These are phyloP conservation scores for Semaprochilodus insignis DNA, from an alignment of 2,797 vertebrate genomes.

Conservation along the genomic window DNA sequence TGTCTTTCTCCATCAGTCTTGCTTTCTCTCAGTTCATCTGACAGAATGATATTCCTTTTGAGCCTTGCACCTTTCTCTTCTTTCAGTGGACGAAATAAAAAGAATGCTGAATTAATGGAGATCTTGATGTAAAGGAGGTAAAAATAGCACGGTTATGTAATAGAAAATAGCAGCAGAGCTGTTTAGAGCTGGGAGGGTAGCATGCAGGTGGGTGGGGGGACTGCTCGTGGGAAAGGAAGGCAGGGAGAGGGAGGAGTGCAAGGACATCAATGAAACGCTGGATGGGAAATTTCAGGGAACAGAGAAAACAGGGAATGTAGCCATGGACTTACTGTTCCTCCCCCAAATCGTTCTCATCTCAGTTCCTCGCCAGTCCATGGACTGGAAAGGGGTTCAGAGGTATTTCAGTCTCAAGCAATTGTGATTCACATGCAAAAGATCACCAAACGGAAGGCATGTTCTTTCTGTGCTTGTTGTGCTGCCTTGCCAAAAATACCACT, in stretches of 20 bases:
- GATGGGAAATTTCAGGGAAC: conserved; percentile 33
- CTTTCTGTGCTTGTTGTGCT: not conserved
- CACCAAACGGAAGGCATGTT: conserved; percentile 20
- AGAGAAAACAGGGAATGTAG: conserved; percentile 45
- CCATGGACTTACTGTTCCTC: conserved; percentile 42
- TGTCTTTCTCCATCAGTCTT: conserved; percentile 19
- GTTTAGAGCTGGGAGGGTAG: not conserved
- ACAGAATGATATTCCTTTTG: conserved; percentile 28
- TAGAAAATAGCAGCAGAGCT: conserved; percentile 20
- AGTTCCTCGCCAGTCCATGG: not conserved
- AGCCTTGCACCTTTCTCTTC: conserved; percentile 12
- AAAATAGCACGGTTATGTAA: conserved; percentile 62
- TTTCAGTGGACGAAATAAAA: conserved; percentile 21
- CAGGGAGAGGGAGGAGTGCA: not conserved
- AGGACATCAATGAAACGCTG: conserved; percentile 31
- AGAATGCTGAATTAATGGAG: conserved; percentile 17
- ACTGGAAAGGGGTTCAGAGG: conserved; percentile 10
- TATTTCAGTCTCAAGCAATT: not conserved
- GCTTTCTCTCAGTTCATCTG: conserved; percentile 39
- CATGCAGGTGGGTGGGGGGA: conserved; percentile 18
- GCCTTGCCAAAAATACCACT: conserved; percentile 14
- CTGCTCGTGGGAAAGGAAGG: not conserved
- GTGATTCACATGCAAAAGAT: conserved; percentile 5
- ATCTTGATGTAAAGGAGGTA: conserved; percentile 42
- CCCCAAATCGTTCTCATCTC: conserved; percentile 34